phyloP scores from a whole-genome alignment of 2,797 vertebrate genomes.

The Fundulus diaphanus region DNA sequence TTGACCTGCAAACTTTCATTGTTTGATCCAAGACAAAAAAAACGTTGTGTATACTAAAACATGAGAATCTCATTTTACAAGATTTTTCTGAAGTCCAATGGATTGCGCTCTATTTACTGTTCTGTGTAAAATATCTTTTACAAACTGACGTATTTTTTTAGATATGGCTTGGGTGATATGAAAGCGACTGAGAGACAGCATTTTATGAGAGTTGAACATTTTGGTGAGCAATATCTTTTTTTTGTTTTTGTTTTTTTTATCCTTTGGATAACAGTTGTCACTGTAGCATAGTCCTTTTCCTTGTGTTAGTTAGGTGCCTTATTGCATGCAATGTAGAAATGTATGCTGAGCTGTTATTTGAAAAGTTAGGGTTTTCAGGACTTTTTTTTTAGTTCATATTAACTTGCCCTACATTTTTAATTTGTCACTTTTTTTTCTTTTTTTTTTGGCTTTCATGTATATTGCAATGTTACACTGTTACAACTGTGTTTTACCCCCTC shows the following conservation, averaged over 20 bases:
- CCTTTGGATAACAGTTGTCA: conserved; percentile 81
- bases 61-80: conserved; percentile 67
- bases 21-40: conserved; percentile 62
- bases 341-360: conserved; percentile 84
- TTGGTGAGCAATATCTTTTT: conserved; percentile 79
- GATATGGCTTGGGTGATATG: conserved; percentile 82
- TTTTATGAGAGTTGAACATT: conserved; percentile 84
- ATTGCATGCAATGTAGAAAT: conserved; percentile 88
- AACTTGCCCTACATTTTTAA: conserved; percentile 81
- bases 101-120: conserved; percentile 81
- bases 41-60: conserved; percentile 80
- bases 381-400: conserved; percentile 77
- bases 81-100: conserved; percentile 72
- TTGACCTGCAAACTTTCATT: conserved; percentile 67
- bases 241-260: no score
- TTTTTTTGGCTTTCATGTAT: conserved; percentile 79
- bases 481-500: conserved; percentile 69
- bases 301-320: conserved; percentile 91
- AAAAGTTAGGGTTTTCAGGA: conserved; percentile 75
- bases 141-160: conserved; percentile 88
- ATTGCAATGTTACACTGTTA: conserved; percentile 85
- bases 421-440: conserved; percentile 73
- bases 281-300: conserved; percentile 86
- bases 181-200: conserved; percentile 82
- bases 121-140: conserved; percentile 86